Conservation (phyloP, 2,797 vertebrate genomes). For the Hippopotamyrus pictus region DNA sequence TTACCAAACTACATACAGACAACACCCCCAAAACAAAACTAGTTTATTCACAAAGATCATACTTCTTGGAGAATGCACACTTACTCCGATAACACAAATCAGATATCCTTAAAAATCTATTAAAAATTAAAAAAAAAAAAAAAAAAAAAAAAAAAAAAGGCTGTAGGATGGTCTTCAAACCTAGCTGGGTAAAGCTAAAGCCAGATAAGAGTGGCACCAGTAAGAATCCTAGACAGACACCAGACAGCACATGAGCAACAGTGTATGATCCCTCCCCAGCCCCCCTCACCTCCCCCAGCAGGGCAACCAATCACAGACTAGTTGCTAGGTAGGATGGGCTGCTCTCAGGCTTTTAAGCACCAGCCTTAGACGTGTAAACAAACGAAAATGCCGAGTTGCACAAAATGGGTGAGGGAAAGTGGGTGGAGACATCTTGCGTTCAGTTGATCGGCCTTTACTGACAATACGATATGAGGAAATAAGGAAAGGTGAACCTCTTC, state of each 20-base stretch:
- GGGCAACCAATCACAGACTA: slow-evolving; percentile 58
- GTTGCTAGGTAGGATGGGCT: slow-evolving; percentile 60
- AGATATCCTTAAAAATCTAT: background rate
- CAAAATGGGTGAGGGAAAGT: slow-evolving; percentile 35
- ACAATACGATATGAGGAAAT: background rate
- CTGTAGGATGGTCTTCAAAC: background rate
- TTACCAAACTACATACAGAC: background rate
- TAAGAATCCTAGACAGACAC: slow-evolving; percentile 55
- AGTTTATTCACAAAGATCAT: background rate
- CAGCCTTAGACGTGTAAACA: slow-evolving; percentile 49
- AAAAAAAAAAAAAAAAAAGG: no score
- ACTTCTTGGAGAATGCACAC: background rate
- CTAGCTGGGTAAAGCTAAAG: background rate
- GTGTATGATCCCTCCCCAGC: slow-evolving; percentile 37
- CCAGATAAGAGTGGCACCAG: slow-evolving; percentile 51
- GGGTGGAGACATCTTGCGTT: slow-evolving; percentile 21
- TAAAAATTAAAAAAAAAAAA: background rate
- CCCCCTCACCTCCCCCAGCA: slow-evolving; percentile 49
- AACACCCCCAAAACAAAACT: background rate
- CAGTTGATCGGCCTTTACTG: background rate
- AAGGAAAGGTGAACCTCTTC: background rate
- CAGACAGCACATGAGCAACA: slow-evolving; percentile 46
- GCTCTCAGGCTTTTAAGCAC: slow-evolving; percentile 47
- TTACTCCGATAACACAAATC: background rate
- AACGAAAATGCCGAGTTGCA: slow-evolving; percentile 51